phyloP scores from a whole-genome alignment of 1,140 invertebrate genomes.

The Cephus cinctus region DNA sequence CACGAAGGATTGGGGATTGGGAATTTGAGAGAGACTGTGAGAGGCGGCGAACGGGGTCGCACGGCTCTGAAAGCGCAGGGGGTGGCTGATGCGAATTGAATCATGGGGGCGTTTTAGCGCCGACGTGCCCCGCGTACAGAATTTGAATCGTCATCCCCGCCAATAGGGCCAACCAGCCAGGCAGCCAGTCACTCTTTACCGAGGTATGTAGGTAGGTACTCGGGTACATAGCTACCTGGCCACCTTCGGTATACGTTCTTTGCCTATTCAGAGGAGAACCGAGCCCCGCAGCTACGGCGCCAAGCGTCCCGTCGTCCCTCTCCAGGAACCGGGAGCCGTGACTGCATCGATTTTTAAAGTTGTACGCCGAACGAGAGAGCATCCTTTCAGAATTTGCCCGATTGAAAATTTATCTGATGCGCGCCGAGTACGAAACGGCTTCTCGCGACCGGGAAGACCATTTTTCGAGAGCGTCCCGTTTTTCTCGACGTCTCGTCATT shows the following conservation, averaged over 20 bases:
- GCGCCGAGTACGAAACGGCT: conserved; percentile 32
- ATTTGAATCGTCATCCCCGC: conserved; percentile 26
- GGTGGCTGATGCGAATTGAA: conserved; percentile 53
- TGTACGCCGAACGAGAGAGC: conserved; percentile 23
- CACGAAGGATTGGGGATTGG: too few relatives aligned
- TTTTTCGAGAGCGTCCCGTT: too few relatives aligned
- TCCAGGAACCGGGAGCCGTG: conserved; percentile 8
- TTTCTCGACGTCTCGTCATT: conserved; percentile 4
- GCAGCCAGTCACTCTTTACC: background rate
- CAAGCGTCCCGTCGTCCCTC: background rate
- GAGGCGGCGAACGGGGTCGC: conserved; percentile 1
- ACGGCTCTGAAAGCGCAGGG: conserved; percentile 11
- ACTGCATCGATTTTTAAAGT: conserved; percentile 47
- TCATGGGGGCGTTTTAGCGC: conserved; percentile 54
- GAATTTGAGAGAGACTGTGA: conserved; percentile 8
- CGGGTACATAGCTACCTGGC: conserved; percentile 5
- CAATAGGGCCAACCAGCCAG: too few relatives aligned
- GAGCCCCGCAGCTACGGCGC: conserved; percentile 1
- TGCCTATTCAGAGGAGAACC: conserved; percentile 25
- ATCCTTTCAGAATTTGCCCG: conserved; percentile 46
- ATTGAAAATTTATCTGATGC: conserved; percentile 50
- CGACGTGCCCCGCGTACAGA: conserved; percentile 49
- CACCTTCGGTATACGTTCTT: conserved; percentile 14
- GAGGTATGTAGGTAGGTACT: conserved; percentile 2
- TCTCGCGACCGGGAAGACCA: background rate